Percentiles rank a stretch among this genome's conserved stretches.
phyloP scores from a whole-genome alignment of 2,113 vertebrate species.

The Oreochromis spilurus region DNA sequence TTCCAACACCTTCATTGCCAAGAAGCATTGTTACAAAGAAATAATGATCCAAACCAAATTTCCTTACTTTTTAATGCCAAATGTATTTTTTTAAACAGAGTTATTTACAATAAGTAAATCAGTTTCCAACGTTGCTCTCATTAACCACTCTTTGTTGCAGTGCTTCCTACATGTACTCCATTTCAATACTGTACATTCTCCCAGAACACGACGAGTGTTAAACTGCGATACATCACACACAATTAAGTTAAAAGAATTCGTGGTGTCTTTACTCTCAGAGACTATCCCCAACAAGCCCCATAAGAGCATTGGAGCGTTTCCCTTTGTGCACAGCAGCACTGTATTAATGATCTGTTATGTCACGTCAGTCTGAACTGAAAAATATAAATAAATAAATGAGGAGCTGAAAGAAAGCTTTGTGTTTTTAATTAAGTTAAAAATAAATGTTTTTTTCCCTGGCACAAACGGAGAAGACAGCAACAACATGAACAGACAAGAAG shows the following conservation, averaged over 20 bases:
- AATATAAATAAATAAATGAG: not conserved
- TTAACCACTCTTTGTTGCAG: not conserved
- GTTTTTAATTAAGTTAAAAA: not conserved
- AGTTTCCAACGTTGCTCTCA: not conserved
- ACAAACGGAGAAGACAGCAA: accelerated
- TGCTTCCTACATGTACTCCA: not conserved
- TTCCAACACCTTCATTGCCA: not conserved
- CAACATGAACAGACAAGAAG: accelerated
- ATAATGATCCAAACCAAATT: not conserved
- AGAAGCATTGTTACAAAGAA: not conserved
- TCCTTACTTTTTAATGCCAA: not conserved
- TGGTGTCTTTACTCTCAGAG: not conserved
- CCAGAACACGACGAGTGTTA: not conserved
- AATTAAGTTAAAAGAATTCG: not conserved
- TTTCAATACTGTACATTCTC: not conserved
- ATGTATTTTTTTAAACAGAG: not conserved
- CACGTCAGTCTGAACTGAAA: not conserved
- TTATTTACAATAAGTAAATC: not conserved
- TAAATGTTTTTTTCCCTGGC: accelerated
- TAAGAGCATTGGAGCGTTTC: not conserved
- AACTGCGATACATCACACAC: not conserved
- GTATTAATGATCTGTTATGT: not conserved
- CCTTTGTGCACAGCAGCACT: not conserved
- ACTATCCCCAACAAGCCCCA: not conserved
- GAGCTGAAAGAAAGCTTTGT: not conserved